phyloP scores from a whole-genome alignment of 2,888 invertebrate species.

The Ectemnius lituratus region DNA sequence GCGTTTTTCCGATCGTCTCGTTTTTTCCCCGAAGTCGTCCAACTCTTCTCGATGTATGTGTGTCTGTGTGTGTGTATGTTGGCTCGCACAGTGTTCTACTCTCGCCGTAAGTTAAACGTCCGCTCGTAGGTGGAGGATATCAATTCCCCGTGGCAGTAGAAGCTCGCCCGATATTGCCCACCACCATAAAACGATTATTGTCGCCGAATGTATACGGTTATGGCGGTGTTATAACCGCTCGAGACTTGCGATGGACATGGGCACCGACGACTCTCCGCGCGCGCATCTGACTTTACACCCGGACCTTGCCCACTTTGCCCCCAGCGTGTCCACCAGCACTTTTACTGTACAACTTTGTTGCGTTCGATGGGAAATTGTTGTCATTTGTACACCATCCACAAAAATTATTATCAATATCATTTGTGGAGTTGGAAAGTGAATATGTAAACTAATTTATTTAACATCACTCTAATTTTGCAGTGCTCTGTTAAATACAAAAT shows the following conservation, averaged over 20 bases:
- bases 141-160: slow-evolving; percentile 64
- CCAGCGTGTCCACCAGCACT: slow-evolving; percentile 42
- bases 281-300: slow-evolving; percentile 67
- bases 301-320: slow-evolving; percentile 65
- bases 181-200: slow-evolving; percentile 76
- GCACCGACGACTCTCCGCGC: too few relatives aligned
- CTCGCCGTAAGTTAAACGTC: slow-evolving; percentile 53
- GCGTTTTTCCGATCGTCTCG: background rate
- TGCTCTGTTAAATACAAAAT: too few relatives aligned
- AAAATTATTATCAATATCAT: slow-evolving; percentile 66
- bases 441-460: too few relatives aligned
- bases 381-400: slow-evolving; percentile 66
- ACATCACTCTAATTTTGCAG: too few relatives aligned
- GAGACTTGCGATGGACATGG: too few relatives aligned
- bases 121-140: slow-evolving; percentile 63
- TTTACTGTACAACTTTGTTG: slow-evolving; percentile 64
- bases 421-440: too few relatives aligned
- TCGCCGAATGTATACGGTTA: slow-evolving; percentile 76
- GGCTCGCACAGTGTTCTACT: slow-evolving; percentile 12
- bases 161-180: slow-evolving; percentile 66
- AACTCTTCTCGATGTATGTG: background rate
- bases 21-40: slow-evolving; percentile 13
- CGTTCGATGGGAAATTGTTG: slow-evolving; percentile 60
- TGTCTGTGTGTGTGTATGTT: background rate
- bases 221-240: slow-evolving; percentile 73